phyloP scores from a whole-genome alignment of 2,797 vertebrate genomes.

The Phylloscopus collybita region DNA sequence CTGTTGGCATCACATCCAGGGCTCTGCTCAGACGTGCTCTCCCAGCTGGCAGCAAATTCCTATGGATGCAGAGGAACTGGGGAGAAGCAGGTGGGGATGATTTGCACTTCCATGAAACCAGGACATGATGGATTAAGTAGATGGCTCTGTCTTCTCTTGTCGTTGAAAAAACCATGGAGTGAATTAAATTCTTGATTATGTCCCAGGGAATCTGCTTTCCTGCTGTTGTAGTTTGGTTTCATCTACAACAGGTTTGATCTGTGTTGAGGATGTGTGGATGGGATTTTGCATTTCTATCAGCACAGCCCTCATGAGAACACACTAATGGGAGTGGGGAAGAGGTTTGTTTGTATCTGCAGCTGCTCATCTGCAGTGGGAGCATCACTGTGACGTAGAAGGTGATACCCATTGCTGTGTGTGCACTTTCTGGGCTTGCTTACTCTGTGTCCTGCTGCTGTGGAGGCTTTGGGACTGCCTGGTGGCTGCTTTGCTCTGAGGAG shows the following conservation, averaged over 20 bases:
- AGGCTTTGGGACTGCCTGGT: not conserved
- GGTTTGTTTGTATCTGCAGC: not conserved
- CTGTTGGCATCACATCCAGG: rapidly evolving
- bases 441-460: not conserved
- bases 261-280: not conserved
- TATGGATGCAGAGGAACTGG: not conserved
- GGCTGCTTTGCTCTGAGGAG: not conserved
- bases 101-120: not conserved
- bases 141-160: not conserved
- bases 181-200: not conserved
- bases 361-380: not conserved
- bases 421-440: not conserved
- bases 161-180: not conserved
- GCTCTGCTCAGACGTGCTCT: not conserved
- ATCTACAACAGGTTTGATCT: not conserved
- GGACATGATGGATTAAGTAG: not conserved
- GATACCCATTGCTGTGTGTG: not conserved
- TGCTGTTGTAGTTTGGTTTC: not conserved
- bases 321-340: not conserved
- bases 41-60: not conserved
- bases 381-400: rapidly evolving
- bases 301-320: not conserved
- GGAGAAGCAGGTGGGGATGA: not conserved
- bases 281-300: not conserved
- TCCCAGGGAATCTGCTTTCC: not conserved